phyloP scores from a whole-genome alignment of 2,888 invertebrate genomes.

The Timema cristinae region DNA sequence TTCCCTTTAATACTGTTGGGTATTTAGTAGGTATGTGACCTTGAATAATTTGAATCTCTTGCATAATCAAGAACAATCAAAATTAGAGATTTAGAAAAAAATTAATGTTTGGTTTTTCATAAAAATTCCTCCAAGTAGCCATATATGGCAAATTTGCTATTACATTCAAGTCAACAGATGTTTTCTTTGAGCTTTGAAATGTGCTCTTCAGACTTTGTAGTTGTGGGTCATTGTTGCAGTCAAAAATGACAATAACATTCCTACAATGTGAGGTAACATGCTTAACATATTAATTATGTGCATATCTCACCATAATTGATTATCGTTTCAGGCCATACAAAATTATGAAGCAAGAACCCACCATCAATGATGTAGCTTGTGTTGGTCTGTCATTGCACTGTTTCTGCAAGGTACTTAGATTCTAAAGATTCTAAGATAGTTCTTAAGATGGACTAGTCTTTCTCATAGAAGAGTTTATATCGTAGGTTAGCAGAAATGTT shows the following conservation, averaged over 20 bases:
- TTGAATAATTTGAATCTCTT: no score
- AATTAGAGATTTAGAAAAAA: no score
- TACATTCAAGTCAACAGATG: neutral
- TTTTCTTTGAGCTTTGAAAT: neutral
- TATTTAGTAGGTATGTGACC: no score
- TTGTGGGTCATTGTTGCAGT: neutral
- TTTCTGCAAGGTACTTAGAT: no score
- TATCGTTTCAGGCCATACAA: neutral
- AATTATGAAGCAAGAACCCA: neutral
- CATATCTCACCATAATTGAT: neutral
- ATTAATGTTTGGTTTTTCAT: neutral
- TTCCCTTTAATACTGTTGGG: no score
- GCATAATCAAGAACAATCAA: no score
- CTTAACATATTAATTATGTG: neutral
- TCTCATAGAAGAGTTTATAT: neutral
- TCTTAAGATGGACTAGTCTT: constrained; percentile 1
- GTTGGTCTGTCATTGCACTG: no score
- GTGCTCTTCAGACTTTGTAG: neutral
- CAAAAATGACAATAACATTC: neutral
- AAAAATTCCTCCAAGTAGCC: neutral
- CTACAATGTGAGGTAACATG: neutral
- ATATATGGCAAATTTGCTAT: neutral
- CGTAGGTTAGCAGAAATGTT: neutral
- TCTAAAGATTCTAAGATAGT: neutral
- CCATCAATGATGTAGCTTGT: neutral